A percentile compares a stretch with the other conserved stretches of the same genome.
Conservation (phyloP, 30 jellyfish, hydroid and myxozoan genomes). For the Aurelia coerulea region DNA sequence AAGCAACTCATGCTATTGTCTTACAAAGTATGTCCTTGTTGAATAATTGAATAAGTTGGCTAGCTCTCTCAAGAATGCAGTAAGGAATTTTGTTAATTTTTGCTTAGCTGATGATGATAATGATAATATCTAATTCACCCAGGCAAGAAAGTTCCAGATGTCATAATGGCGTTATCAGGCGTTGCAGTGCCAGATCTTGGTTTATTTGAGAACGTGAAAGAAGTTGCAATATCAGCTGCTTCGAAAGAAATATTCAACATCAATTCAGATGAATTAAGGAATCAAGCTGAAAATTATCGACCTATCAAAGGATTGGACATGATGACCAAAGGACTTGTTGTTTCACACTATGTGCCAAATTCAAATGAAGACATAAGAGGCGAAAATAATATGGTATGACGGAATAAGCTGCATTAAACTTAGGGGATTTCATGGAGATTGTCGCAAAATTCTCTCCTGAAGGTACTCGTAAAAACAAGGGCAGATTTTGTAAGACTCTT, state of each 20-base stretch:
- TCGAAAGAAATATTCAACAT: conserved; percentile 13
- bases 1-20: too few species aligned
- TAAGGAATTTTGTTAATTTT: too few species aligned
- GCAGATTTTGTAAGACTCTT: too few species aligned
- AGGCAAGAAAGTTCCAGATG: conserved; percentile 29
- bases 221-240: conserved; percentile 49
- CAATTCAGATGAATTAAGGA: conserved; percentile 17
- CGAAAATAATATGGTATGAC: conserved; percentile 10
- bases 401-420: not conserved
- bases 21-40: too few species aligned
- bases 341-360: conserved; percentile 38
- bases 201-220: conserved; percentile 11
- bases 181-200: conserved; percentile 29
- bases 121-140: not conserved
- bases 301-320: conserved; percentile 47
- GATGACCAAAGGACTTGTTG: conserved; percentile 29
- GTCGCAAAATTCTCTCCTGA: not conserved
- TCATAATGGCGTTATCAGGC: conserved; percentile 40
- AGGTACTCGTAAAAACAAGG: too few species aligned
- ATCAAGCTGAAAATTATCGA: conserved; percentile 1
- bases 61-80: too few species aligned
- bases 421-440: not conserved
- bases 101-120: not conserved
- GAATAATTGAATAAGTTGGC: too few species aligned
- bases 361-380: conserved; percentile 36